Percentiles rank a stretch among this genome's conserved stretches.
These are phyloP conservation scores for Synanthedon myopaeformis DNA, from an alignment of 2,888 invertebrate genomes.

Conservation along the genomic window DNA sequence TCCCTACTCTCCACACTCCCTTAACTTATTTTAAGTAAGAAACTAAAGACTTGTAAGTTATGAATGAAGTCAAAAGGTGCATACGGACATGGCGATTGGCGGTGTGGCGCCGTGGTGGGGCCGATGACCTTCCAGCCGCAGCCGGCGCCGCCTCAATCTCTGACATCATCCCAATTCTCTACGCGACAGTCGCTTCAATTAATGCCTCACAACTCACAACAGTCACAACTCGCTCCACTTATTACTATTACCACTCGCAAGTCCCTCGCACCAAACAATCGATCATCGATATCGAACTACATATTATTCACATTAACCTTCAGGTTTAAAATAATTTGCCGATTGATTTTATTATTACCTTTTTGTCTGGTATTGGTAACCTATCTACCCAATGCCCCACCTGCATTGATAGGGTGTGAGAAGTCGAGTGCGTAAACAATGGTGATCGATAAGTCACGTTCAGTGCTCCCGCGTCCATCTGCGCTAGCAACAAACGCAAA, in stretches of 20 bases:
- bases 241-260: neutral
- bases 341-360: too few species aligned
- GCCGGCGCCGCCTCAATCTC: conserved; percentile 19
- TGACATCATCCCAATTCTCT: conserved; percentile 14
- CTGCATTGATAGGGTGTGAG: neutral
- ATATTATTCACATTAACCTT: too few species aligned
- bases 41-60: too few species aligned
- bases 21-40: too few species aligned
- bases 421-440: neutral
- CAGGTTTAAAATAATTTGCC: too few species aligned
- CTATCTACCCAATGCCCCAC: neutral
- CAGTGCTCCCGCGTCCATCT: neutral
- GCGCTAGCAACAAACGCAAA: neutral
- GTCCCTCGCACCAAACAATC: too few species aligned
- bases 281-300: too few species aligned
- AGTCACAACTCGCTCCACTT: neutral
- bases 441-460: neutral
- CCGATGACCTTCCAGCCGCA: conserved; percentile 18
- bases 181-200: neutral
- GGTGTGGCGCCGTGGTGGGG: conserved; percentile 14
- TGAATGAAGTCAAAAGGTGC: too few species aligned
- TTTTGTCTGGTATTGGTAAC: too few species aligned
- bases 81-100: conserved; percentile 2
- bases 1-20: too few species aligned
- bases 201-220: neutral